Evolutionary conservation across 2,888 invertebrate genomes (phyloP), one percentile per base, ranked within the genome.

Genomic region (Arrhopalites spinosus): DNA sequence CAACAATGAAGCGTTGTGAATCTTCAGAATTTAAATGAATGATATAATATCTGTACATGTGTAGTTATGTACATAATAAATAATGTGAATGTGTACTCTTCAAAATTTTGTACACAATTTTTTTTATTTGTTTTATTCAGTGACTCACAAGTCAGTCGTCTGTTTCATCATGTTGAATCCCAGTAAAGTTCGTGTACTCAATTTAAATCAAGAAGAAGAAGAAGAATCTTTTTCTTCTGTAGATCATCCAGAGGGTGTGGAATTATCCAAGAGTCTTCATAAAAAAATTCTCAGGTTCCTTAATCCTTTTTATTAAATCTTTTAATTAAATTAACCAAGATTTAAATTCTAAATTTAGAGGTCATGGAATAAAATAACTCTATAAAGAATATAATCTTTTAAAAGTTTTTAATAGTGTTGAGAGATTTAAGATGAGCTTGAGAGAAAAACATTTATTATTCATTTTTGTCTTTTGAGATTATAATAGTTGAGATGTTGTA

Each of bases 241-340:
- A 23, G n/a, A 30, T 2, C 43, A 27, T 25, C 30, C 30, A 29
- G 25, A 73, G 30, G 59, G 70, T 1, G 69, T 76, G 1, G 64
- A 74, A 47, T 69, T 79, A 3, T 79, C 79, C 15, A 69, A 74
- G 47, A n/a, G 5, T 25, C 73, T 79, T 29, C 74, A 78, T 50
- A 74, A 77, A 47, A 45, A 68, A 25, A 50, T 79, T 27, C 71
- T 79, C 13, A 73, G 53, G 73, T 73, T 36, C 25, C 25, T 3
- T 59, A 11, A 36, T 50, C 15, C 17, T 50, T 50, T 50, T 15
- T 50, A 50, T 50, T 50, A 45, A 45, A 45, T 15, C 15, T 15
- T 45, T 45, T 11, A 45, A 45, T 45, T 45, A 7, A 11, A 45
- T 45, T 45, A 45, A 45, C n/a, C n/a, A n/a, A n/a, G n/a, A n/a